Percentiles rank a stretch among this genome's conserved stretches.
Evolutionary conservation across 2,113 vertebrate species (phyloP).

Genomic region (Illadopsis cleaveri): DNA sequence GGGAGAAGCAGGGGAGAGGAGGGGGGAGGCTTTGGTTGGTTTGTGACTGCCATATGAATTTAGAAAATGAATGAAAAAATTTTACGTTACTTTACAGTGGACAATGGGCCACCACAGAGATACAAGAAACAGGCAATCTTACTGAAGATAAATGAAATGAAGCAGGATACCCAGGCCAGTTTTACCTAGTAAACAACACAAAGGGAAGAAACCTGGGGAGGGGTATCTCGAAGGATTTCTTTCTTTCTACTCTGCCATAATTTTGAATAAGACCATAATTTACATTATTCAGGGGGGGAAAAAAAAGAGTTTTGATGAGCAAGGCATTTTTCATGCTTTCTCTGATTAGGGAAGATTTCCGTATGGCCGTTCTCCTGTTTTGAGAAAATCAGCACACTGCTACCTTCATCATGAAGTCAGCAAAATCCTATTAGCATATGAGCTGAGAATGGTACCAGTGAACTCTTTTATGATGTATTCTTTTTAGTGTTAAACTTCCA

Average conservation of each 20-base stretch:
- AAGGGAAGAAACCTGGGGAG: background rate
- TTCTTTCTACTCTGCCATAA: background rate
- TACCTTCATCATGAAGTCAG: background rate
- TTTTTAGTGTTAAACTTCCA: background rate
- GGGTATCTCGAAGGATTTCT: background rate
- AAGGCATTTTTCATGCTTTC: background rate
- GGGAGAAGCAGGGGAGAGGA: background rate
- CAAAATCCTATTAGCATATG: background rate
- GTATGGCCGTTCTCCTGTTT: background rate
- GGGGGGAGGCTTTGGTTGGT: background rate
- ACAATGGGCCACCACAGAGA: background rate
- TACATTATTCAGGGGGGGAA: background rate
- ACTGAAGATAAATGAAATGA: background rate
- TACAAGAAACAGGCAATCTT: background rate
- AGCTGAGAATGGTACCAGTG: background rate
- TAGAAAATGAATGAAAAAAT: conserved; percentile 13
- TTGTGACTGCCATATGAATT: background rate
- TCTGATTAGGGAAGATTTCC: background rate
- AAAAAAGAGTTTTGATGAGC: background rate
- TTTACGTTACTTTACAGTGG: background rate
- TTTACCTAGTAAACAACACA: background rate
- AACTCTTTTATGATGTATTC: background rate
- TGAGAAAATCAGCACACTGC: background rate
- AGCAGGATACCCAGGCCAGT: background rate
- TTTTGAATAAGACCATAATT: background rate